Evolutionary conservation across 1,140 invertebrate species (phyloP).

Genomic region (Orchesella cincta): DNA sequence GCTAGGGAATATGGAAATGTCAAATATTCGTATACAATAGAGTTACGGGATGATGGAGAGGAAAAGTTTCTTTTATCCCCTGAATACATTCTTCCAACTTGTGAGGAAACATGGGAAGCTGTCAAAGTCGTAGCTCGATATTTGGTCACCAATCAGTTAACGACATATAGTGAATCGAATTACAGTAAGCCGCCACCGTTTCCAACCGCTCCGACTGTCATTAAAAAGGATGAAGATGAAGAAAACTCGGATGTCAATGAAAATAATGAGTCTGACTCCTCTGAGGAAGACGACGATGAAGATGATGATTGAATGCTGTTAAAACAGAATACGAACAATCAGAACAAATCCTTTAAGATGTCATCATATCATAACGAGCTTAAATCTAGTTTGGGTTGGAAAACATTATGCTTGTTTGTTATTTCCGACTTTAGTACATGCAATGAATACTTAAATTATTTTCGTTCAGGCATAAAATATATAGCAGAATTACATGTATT

Average conservation of each 20-base stretch:
- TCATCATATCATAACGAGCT: too few species aligned
- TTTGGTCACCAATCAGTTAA: too few species aligned
- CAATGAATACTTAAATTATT: too few species aligned
- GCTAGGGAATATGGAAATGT: not conserved
- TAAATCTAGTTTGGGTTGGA: too few species aligned
- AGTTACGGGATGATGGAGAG: constrained; percentile 10
- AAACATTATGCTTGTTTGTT: not conserved
- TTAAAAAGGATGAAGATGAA: too few species aligned
- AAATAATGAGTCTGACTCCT: too few species aligned
- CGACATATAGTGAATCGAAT: not conserved
- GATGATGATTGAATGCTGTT: not conserved
- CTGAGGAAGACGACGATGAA: not conserved
- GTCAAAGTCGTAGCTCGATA: constrained; percentile 65
- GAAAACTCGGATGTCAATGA: too few species aligned
- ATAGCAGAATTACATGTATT: too few species aligned
- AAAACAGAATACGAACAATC: not conserved
- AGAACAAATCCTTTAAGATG: too few species aligned
- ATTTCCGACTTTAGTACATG: too few species aligned
- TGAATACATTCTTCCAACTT: constrained; percentile 69
- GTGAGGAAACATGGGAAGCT: constrained; percentile 73
- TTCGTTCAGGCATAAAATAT: too few species aligned
- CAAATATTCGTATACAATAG: constrained; percentile 8
- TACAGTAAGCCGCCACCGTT: not conserved
- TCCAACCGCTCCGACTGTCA: not conserved
- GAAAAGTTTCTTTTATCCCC: constrained; percentile 74